Evolutionary conservation across 2,113 vertebrate genomes (phyloP), one percentile per base, ranked within the genome.

Genomic region (Pseudonaja textilis): DNA sequence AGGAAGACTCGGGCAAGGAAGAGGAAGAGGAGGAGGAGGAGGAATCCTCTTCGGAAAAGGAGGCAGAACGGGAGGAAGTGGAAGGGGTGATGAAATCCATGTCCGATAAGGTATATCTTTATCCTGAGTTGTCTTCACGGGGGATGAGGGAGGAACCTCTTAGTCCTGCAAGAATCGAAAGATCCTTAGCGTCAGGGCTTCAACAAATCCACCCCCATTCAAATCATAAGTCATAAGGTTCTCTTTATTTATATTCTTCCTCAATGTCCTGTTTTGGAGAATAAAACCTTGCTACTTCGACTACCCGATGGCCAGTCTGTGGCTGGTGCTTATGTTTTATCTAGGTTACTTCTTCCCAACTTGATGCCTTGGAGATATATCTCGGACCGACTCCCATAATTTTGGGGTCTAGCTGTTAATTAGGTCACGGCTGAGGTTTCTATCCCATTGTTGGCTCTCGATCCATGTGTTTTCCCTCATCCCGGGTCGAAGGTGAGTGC

Each of bases 1-100:
- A 99, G 92, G 98, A 99, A 85, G 98, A 98, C 87, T 99, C 99
- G 94, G 98, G 97, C 0, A 98, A 98, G 9, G 69, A 74, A 39
- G 69, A 74, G 94, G 98, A 99, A 93, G 98, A 98, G 92, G 98
- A 98, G 39, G 89, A 98, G 39, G 89, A 94, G 98, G 98, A 0
- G 14, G 97, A 95, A 94, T 97, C 96, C 9, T 98, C 97, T 90
- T 99, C 99, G 0, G 99, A 99, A 92, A 98, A 98, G 89, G 99
- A 99, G 5, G 98, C 98, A 20, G 98, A 98, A 55, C 97, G 96
- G 29, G 98, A 98, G 5, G 98, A 98, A 93, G 96, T 94, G 0
- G 97, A 96, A 91, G 81, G 93, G 94, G 91, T 96, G 7, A 97
- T 98, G 86, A 98, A 97, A 94, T 93, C 97, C 85, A 95, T 97